A percentile compares a stretch with the other conserved stretches of the same genome.
phyloP scores from a whole-genome alignment of 2,888 invertebrate genomes.

The Mellilla xanthometata region DNA sequence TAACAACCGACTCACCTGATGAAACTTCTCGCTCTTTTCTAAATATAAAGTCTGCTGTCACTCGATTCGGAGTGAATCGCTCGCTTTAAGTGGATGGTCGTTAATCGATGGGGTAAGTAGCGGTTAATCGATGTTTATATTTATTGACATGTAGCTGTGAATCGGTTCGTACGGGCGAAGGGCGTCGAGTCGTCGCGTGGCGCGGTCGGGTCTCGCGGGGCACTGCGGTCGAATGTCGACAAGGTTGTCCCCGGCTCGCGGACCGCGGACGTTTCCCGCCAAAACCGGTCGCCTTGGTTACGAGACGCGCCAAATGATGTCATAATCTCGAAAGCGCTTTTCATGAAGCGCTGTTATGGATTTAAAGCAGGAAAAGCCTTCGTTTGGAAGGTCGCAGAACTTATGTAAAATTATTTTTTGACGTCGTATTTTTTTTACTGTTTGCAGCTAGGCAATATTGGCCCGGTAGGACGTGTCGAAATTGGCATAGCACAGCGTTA shows the following conservation, averaged over 20 bases:
- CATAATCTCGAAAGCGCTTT: slow-evolving; percentile 21
- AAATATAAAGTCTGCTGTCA: slow-evolving; percentile 11
- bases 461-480: too few species aligned
- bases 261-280: slow-evolving; percentile 67
- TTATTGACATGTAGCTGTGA: slow-evolving; percentile 30
- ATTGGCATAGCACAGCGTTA: too few species aligned
- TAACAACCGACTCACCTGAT: slow-evolving; percentile 10
- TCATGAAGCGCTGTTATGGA: slow-evolving; percentile 1
- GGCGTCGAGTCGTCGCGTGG: slow-evolving; percentile 73
- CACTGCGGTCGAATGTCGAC: slow-evolving; percentile 77
- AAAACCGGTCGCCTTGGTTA: slow-evolving; percentile 74
- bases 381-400: too few species aligned
- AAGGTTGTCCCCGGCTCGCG: slow-evolving; percentile 34
- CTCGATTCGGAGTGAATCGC: slow-evolving; percentile 7
- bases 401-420: too few species aligned
- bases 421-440: too few species aligned
- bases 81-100: slow-evolving; percentile 9
- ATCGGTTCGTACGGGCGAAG: slow-evolving; percentile 64
- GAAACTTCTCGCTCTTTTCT: slow-evolving; percentile 1
- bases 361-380: too few species aligned
- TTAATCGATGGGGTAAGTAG: not conserved
- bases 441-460: too few species aligned
- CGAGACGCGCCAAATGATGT: slow-evolving; percentile 44
- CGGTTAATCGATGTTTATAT: slow-evolving; percentile 10
- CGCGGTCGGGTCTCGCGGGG: slow-evolving; percentile 70